phyloP scores from a whole-genome alignment of 2,797 vertebrate genomes.

The Phataginus tricuspis region DNA sequence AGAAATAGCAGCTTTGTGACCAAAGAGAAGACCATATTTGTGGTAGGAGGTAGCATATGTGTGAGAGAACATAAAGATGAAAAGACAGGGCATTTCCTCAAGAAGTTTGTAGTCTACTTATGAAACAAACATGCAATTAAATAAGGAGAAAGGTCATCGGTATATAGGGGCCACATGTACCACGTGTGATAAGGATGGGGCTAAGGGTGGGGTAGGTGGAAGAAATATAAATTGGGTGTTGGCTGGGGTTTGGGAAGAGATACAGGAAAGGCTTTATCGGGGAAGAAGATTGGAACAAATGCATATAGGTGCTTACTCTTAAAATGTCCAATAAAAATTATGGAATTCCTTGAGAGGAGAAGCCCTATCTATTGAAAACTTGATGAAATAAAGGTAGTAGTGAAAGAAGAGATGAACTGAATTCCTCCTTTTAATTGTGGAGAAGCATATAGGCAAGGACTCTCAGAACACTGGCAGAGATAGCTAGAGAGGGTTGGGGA shows the following conservation, averaged over 20 bases:
- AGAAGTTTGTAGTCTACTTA: neutral
- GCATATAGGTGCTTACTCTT: neutral
- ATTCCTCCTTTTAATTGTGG: neutral
- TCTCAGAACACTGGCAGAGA: neutral
- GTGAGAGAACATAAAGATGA: neutral
- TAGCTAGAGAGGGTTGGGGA: neutral
- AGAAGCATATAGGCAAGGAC: neutral
- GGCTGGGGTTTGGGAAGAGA: neutral
- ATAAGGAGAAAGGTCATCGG: neutral
- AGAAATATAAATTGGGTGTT: neutral
- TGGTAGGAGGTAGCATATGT: neutral
- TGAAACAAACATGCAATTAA: conserved; percentile 5
- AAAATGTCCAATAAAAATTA: neutral
- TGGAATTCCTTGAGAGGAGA: neutral
- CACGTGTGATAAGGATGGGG: neutral
- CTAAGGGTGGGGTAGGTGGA: neutral
- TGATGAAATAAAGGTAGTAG: neutral
- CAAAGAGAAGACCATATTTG: neutral
- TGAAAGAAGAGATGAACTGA: neutral
- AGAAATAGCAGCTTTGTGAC: neutral
- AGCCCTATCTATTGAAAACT: neutral
- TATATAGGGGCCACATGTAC: too few relatives aligned
- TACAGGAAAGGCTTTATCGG: neutral
- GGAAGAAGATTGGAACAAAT: neutral
- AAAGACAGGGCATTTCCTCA: neutral